A percentile compares a stretch with the other conserved stretches of the same genome.
phyloP scores from a whole-genome alignment of 2,797 vertebrate genomes.

The Myioborus miniatus region DNA sequence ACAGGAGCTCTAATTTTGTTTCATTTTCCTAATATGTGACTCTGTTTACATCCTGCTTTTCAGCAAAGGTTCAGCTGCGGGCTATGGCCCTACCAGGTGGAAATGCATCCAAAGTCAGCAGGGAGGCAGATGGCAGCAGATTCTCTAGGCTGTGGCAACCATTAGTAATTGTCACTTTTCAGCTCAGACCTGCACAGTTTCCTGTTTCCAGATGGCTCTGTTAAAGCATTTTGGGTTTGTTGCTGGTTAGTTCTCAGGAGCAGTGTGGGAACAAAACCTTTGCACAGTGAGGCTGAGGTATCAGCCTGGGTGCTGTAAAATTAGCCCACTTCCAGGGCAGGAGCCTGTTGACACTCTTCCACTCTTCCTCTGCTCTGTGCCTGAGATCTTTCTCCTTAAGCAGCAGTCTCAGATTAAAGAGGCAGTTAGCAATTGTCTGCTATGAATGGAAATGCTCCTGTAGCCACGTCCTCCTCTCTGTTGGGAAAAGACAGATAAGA shows the following conservation, averaged over 20 bases:
- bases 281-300: accelerated
- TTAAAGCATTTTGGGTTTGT: not conserved
- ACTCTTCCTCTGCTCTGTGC: not conserved
- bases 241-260: not conserved
- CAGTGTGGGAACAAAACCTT: not conserved
- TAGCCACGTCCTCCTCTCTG: not conserved
- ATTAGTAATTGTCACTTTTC: not conserved
- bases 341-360: not conserved
- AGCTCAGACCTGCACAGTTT: not conserved
- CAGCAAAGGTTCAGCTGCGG: not conserved
- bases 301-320: not conserved
- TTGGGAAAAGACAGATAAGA: not conserved
- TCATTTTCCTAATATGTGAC: not conserved
- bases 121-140: constrained; percentile 1
- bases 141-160: not conserved
- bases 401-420: not conserved
- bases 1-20: not conserved
- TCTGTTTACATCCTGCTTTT: not conserved
- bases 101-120: not conserved
- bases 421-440: not conserved
- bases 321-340: not conserved
- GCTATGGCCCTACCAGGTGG: not conserved
- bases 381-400: not conserved
- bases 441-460: not conserved
- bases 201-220: not conserved